These are phyloP conservation scores for Sphenopsis melanotis DNA, from an alignment of 2,797 vertebrate genomes.

Conservation along the genomic window DNA sequence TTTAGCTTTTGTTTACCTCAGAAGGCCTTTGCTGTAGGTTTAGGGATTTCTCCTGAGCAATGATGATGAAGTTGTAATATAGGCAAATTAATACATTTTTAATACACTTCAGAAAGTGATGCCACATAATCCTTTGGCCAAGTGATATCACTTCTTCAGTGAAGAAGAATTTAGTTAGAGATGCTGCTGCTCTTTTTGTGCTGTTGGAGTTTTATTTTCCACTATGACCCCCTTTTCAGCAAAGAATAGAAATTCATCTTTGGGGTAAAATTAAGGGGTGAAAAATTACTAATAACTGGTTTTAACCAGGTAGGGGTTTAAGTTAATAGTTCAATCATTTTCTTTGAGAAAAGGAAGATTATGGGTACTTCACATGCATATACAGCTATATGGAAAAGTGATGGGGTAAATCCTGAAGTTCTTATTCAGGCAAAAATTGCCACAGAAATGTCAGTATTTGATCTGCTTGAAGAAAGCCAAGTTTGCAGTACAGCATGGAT, in stretches of 20 bases:
- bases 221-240: not conserved
- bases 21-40: conserved; percentile 25
- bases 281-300: not conserved
- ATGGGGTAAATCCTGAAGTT: not conserved
- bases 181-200: not conserved
- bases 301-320: not conserved
- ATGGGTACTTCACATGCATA: not conserved
- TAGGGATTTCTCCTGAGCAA: conserved; percentile 12
- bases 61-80: not conserved
- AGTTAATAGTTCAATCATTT: not conserved
- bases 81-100: conserved; percentile 43
- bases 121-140: conserved; percentile 11
- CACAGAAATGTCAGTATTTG: not conserved
- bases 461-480: not conserved
- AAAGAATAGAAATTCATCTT: not conserved
- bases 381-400: not conserved
- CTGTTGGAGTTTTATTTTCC: not conserved
- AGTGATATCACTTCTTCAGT: not conserved
- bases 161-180: not conserved
- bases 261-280: not conserved
- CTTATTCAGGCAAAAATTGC: not conserved
- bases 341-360: not conserved
- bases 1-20: conserved; percentile 9
- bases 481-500: not conserved
- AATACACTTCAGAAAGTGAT: conserved; percentile 32